Base-by-base conservation (phyloP, 1,140 invertebrate species). In the Aphelenchoides fujianensis region DNA sequence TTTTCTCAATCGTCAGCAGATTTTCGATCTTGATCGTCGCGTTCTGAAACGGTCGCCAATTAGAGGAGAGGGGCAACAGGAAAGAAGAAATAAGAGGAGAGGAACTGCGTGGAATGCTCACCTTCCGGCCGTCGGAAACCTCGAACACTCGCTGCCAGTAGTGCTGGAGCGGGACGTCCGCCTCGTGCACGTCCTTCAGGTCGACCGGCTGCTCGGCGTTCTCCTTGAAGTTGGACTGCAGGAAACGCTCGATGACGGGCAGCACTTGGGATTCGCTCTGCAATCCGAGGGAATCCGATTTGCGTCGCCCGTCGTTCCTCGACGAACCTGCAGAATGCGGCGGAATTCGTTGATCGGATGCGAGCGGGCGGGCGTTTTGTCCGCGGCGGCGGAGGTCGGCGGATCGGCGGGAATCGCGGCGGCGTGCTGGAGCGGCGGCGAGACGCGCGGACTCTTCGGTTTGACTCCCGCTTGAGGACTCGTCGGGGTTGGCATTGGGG, bases 11-110 rank as follows among this genome's bases (percentile, higher is more conserved):
- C 27, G 69, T 69, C 31, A 70, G 36, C 69, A 64, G 28, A 68
- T 70, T 70, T 52, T 70, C 69, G 12, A 70, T 64, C 54, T 70
- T 70, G 5, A 70, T 70, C 19, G 61, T 70, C 31, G 69, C 69
- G 32, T 64, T 67, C 69, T 70, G 48, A 68, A 68, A 68, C 9
- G 1, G 2, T 2, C n/a, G 1, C 36, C 2, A 61, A 61, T 2
- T 52, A 16, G n/a, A 48, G 2, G 1, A 70, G 12, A 19, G 12
- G 30, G 9, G 62, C 27, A 67, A 70, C 34, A 70, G n/a, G 27
- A 68, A 0, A 62, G 19, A n/a, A 34, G 12, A 16, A 7, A 3
- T 9, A 66, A 23, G 23, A n/a, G 2, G 1, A 63, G 64, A 69
- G 41, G n/a, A n/a, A n/a, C n/a, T n/a, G n/a, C n/a, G n/a, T n/a